Evolutionary conservation across 1,140 invertebrate species (phyloP).

Genomic region (Trichomalopsis sarcophagae): DNA sequence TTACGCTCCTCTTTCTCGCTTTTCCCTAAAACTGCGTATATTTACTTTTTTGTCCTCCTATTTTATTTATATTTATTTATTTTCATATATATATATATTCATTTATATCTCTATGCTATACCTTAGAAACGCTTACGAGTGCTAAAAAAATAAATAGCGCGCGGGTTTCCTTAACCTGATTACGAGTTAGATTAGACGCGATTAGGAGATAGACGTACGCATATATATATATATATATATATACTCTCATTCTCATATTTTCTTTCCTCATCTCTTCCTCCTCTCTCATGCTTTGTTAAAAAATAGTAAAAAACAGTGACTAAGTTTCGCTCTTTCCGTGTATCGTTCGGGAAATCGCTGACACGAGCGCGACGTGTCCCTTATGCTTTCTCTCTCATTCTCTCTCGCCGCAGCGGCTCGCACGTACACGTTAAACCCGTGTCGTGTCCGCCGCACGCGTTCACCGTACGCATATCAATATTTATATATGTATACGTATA

Average conservation of each 20-base stretch:
- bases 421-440: background rate
- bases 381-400: conserved; percentile 52
- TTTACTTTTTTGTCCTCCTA: background rate
- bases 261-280: conserved; percentile 47
- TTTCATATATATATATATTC: background rate
- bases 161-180: conserved; percentile 64
- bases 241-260: conserved; percentile 43
- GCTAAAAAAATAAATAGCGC: conserved; percentile 73
- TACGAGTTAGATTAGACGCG: conserved; percentile 67
- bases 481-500: conserved; percentile 34
- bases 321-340: conserved; percentile 69
- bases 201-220: conserved; percentile 61
- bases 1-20: background rate
- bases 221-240: conserved; percentile 5
- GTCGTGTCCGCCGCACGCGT: background rate
- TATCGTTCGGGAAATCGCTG: conserved; percentile 65
- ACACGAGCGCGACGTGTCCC: conserved; percentile 23
- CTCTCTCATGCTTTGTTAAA: conserved; percentile 62
- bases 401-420: background rate
- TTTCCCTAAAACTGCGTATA: background rate
- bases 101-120: background rate
- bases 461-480: conserved; percentile 60
- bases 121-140: conserved; percentile 28
- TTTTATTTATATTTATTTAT: conserved; percentile 7
- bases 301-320: conserved; percentile 75